A percentile compares a stretch with the other conserved stretches of the same genome.
phyloP scores from a whole-genome alignment of 2,797 vertebrate species.

The Holocentrus rufus region DNA sequence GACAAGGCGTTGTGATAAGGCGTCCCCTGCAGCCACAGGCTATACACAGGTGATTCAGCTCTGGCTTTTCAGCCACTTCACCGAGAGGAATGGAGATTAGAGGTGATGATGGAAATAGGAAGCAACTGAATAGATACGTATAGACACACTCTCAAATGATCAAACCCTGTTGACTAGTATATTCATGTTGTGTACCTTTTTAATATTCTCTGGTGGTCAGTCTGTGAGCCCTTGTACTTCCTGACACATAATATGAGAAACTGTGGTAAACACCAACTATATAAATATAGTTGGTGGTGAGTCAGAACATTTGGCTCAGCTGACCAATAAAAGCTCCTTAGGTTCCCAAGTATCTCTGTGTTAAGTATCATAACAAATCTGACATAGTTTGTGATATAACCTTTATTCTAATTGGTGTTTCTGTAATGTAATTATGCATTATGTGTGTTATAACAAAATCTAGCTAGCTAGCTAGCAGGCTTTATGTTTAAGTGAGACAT shows the following conservation, averaged over 20 bases:
- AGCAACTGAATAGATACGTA: neutral
- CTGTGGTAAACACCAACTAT: too few relatives aligned
- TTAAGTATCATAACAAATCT: too few relatives aligned
- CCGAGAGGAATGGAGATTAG: conserved; percentile 40
- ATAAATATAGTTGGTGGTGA: too few relatives aligned
- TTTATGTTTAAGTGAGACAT: too few relatives aligned
- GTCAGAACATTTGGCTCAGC: too few relatives aligned
- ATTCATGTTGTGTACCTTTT: neutral
- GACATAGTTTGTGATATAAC: too few relatives aligned
- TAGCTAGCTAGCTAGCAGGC: too few relatives aligned
- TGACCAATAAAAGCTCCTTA: too few relatives aligned
- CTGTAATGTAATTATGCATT: too few relatives aligned
- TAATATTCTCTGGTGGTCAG: conserved; percentile 17
- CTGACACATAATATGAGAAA: conserved; percentile 6
- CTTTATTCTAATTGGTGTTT: too few relatives aligned
- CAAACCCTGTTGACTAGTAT: conserved; percentile 38
- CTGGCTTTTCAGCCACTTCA: conserved; percentile 29
- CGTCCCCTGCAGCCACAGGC: conserved; percentile 35
- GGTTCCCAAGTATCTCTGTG: too few relatives aligned
- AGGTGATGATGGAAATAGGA: conserved; percentile 41
- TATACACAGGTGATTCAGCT: conserved; percentile 49
- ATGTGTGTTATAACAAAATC: too few relatives aligned
- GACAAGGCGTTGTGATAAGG: conserved; percentile 29
- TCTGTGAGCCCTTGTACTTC: conserved; percentile 5
- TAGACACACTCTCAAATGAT: conserved; percentile 35